Base-by-base conservation (phyloP, 37 sponge, comb jelly and placozoan genomes). In the Theonella swinhoei region DNA sequence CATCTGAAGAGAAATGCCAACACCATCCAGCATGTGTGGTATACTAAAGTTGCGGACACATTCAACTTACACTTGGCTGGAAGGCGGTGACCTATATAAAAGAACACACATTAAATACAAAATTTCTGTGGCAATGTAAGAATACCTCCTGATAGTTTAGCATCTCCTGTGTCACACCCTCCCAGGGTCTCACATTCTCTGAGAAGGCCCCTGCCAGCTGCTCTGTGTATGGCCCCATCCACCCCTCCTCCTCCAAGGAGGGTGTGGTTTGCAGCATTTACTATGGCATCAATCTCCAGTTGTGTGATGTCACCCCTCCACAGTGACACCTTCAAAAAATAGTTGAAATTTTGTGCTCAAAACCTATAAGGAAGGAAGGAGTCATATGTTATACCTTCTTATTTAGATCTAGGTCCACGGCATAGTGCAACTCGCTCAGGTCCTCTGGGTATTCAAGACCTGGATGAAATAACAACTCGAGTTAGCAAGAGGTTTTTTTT, bases 201-300 rank as follows among this genome's bases (percentile, higher is more conserved):
- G 24, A 61, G 32, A 42, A 97, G 88, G 1, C 77, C 68, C 8
- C 42, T 8, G 3, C 95, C 90, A 30, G 97, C 97, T 29, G 95
- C 97, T 9, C 42, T 62, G 73, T 97, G 97, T 26, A 97, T 94
- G 59, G 94, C 91, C 24, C 95, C 97, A 92, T 94, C 95, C 61
- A 97, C 97, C 83, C 95, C 95, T 34, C 99, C 99, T 31, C 99
- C 97, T 78, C 97, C 97, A 35, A 99, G 78, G 30, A 96, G 89
- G 42, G 90, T 86, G 35, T 67, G 70, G 69, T 96, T 96, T 64
- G 99, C 99, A 23, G 99, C 99, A 88, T 96, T 99, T 25, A 99
- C 99, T 28, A 99, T 99, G 33, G 94, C 95, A 78, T 93, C 97
- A 73, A 96, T 92, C 84, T 95, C 91, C 42, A 97, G 85, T 17